Evolutionary conservation across 1,140 invertebrate species (phyloP), one percentile per base, ranked within the genome.

Genomic region (Theocolax elegans): DNA sequence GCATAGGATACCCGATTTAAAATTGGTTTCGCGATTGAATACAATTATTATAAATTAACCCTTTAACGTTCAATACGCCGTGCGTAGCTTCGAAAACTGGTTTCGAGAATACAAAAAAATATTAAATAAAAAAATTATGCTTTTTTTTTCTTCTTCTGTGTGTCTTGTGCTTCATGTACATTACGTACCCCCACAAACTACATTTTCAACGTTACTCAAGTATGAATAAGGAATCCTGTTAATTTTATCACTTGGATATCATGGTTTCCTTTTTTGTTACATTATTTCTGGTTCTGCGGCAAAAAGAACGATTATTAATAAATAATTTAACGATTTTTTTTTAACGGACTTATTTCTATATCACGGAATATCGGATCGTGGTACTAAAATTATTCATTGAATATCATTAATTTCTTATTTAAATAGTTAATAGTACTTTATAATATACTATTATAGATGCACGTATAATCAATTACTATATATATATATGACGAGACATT

Each of bases 1-100:
- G n/a, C n/a, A n/a, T n/a, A n/a, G n/a, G n/a, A n/a, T 35, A 40
- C 4, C 38, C 42, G 2, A 46, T 46, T 62, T 12, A n/a, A 62
- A 46, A 62, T 46, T 42, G 27, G 13, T 35, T 29, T 63, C 60
- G 60, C 23, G 44, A 63, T 63, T 49, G 9, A 44, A n/a, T 35
- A 63, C 42, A 63, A 63, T 63, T 49, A 49, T 46, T 63, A 63
- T 63, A 63, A 63, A 63, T 63, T 63, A 63, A 49, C n/a, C 29
- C 46, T 38, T 48, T 19, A 42, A 35, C 27, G 46, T 25, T 46
- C 46, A 10, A 54, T 29, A 6, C 25, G 27, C 13, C 23, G 25
- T 25, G n/a, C 40, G 13, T 35, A 35, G 15, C 10, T 40, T n/a
- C 40, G 38, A 15, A 44, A 46, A 60, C 58, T 40, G 58, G 58